A percentile compares a stretch with the other conserved stretches of the same genome.
Conservation (phyloP, 1,140 invertebrate genomes). For the Brachionus plicatilis region DNA sequence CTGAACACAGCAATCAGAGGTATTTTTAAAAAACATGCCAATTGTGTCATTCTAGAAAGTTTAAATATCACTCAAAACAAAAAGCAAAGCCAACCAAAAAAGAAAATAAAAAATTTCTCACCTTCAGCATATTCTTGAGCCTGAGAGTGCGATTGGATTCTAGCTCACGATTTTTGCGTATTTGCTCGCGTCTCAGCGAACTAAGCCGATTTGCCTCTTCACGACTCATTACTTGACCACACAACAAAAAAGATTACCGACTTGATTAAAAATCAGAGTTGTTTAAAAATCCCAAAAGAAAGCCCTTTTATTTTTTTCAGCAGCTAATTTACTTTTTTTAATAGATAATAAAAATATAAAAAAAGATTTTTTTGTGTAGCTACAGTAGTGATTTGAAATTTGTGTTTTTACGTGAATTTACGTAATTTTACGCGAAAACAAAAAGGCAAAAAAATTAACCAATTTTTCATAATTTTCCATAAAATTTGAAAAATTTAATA, state of each 20-base stretch:
- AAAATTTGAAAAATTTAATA: no score
- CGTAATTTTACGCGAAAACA: no score
- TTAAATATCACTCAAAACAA: not conserved
- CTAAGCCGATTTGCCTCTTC: slow-evolving; percentile 28
- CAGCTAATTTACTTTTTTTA: no score
- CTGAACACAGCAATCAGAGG: slow-evolving; percentile 11
- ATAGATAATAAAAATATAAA: no score
- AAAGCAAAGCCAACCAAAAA: not conserved
- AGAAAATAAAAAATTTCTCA: not conserved
- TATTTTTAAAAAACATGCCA: slow-evolving; percentile 40
- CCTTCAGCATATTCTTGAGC: slow-evolving; percentile 30
- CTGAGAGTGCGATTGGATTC: not conserved
- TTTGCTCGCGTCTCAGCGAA: slow-evolving; percentile 39
- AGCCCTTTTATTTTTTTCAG: no score
- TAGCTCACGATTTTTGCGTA: slow-evolving; percentile 31
- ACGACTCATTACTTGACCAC: slow-evolving; percentile 30
- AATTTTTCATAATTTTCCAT: no score
- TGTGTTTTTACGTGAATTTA: no score
- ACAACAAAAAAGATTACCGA: not conserved
- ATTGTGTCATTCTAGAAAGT: not conserved
- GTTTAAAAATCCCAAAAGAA: no score
- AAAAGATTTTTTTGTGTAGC: no score
- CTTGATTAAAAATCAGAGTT: not conserved
- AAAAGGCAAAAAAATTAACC: no score
- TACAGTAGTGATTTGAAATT: no score